Evolutionary conservation across 2,113 vertebrate species (phyloP).

Genomic region (Holacanthus passer): DNA sequence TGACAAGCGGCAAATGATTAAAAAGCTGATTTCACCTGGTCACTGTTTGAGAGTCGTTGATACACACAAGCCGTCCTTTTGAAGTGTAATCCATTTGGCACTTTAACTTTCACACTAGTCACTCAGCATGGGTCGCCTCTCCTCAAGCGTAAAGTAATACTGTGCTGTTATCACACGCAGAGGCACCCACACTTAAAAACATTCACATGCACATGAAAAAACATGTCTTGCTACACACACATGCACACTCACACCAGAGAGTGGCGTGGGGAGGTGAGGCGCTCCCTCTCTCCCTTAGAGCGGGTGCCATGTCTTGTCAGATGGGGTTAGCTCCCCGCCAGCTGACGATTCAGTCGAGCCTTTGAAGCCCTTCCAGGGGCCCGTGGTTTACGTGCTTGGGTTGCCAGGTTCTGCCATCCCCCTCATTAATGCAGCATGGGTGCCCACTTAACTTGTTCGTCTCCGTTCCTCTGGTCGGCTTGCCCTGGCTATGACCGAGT

Average conservation of each 20-base stretch:
- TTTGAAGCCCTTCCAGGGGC: conserved; percentile 77
- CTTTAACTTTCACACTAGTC: conserved; percentile 50
- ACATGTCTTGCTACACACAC: conserved; percentile 5
- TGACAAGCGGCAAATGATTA: conserved; percentile 37
- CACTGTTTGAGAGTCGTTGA: conserved; percentile 14
- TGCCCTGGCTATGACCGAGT: conserved; percentile 50
- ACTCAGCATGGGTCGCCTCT: conserved; percentile 27
- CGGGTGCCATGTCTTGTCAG: conserved; percentile 80
- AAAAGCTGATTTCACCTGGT: conserved; percentile 46
- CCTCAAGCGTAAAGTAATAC: conserved; percentile 24
- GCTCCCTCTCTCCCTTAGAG: conserved; percentile 50
- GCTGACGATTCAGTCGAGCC: conserved; percentile 69
- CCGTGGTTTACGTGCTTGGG: conserved; percentile 69
- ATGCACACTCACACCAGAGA: background rate
- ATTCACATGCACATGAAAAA: conserved; percentile 52
- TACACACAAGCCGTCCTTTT: background rate
- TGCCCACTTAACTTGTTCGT: conserved; percentile 66
- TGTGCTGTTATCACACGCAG: conserved; percentile 21
- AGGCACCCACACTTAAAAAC: background rate
- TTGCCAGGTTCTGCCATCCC: conserved; percentile 78
- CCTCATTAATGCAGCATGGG: conserved; percentile 78
- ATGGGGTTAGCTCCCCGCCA: conserved; percentile 69
- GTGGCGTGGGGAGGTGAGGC: conserved; percentile 55
- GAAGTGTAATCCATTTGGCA: conserved; percentile 29
- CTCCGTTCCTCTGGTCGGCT: conserved; percentile 46